phyloP scores from a whole-genome alignment of 2,113 vertebrate genomes.

The Hirundichthys speculiger region DNA sequence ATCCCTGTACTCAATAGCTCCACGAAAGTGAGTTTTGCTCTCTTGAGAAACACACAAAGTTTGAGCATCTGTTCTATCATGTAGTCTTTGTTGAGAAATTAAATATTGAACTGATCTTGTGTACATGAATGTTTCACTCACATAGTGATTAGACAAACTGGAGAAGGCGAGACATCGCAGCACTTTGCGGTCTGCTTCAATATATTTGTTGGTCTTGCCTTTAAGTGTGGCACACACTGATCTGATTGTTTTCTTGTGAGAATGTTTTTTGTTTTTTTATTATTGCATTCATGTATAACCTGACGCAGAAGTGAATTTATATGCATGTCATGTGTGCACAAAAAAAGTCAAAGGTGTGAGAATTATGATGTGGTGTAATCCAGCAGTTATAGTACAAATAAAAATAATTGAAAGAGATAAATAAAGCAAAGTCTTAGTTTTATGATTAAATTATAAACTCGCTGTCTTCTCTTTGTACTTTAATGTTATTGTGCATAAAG shows the following conservation, averaged over 20 bases:
- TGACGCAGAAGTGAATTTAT: conserved; percentile 38
- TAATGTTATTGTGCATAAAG: conserved; percentile 48
- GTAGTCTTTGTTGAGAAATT: conserved; percentile 81
- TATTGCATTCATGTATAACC: conserved; percentile 43
- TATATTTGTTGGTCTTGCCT: conserved; percentile 63
- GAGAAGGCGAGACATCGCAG: conserved; percentile 63
- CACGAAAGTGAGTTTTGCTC: conserved; percentile 71
- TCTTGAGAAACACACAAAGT: conserved; percentile 77
- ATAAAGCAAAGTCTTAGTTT: conserved; percentile 52
- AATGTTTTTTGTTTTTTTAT: conserved; percentile 50
- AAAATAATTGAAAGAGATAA: conserved; percentile 49
- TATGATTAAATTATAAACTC: conserved; percentile 58
- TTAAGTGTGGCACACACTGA: conserved; percentile 52
- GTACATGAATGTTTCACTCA: conserved; percentile 81
- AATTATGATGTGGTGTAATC: conserved; percentile 36
- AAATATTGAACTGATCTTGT: conserved; percentile 81
- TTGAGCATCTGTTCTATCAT: conserved; percentile 80
- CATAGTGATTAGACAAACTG: conserved; percentile 76
- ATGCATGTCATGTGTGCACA: conserved; percentile 38
- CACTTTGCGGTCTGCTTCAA: conserved; percentile 65
- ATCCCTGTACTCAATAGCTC: conserved; percentile 49
- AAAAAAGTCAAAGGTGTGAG: conserved; percentile 38
- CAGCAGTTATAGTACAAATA: conserved; percentile 38
- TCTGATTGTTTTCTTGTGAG: conserved; percentile 49
- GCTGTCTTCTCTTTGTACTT: conserved; percentile 41